phyloP scores from a whole-genome alignment of 2,113 vertebrate species.

The Anoura caudifer region DNA sequence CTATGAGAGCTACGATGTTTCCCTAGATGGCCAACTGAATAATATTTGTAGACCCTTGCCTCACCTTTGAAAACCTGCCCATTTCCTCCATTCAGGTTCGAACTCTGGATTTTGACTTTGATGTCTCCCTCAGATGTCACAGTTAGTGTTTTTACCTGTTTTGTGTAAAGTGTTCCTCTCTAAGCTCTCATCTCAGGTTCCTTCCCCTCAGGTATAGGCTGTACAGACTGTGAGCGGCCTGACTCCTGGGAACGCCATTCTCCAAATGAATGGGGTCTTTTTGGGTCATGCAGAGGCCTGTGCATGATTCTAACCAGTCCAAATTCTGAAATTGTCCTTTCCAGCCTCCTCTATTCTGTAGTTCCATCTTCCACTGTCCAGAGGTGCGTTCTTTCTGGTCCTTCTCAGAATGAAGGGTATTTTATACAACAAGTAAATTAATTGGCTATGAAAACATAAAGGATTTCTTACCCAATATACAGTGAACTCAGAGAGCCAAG shows the following conservation, averaged over 20 bases:
- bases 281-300: neutral
- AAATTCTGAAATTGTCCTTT: neutral
- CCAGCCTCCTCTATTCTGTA: neutral
- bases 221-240: neutral
- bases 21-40: neutral
- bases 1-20: neutral
- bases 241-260: neutral
- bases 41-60: neutral
- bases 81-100: neutral
- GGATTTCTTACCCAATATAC: neutral
- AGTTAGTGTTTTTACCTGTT: neutral
- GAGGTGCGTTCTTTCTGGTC: neutral
- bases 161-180: neutral
- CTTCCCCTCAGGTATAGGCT: neutral
- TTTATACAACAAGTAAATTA: neutral
- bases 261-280: neutral
- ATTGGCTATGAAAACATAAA: neutral
- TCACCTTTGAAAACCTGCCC: neutral
- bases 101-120: neutral
- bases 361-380: neutral
- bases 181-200: neutral
- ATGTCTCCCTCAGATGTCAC: neutral
- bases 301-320: neutral
- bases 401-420: neutral
- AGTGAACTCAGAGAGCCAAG: conserved; percentile 14